Evolutionary conservation across 2,888 invertebrate species (phyloP), one percentile per base, ranked within the genome.

Genomic region (Phalera bucephala): DNA sequence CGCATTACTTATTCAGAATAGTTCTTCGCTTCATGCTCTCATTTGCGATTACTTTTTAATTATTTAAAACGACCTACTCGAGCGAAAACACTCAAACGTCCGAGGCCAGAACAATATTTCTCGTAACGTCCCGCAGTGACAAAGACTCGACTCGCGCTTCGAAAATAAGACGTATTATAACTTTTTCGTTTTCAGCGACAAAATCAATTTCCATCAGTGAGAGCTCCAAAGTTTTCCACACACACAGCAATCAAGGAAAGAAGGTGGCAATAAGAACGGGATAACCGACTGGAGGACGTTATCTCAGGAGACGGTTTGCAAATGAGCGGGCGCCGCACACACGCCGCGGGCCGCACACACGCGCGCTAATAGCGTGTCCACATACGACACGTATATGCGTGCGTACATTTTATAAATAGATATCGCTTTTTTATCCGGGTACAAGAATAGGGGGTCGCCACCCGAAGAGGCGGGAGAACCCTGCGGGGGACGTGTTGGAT

Each of bases 261-360:
- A 76, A 81, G 83, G 85, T 82, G 86, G 85, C 85, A 85, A 87
- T 84, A 85, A 83, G 86, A 87, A 76, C 79, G 84, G 86, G 82
- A 84, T 86, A 87, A 85, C 85, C 86, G 80, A 83, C 81, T 79
- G 77, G 78, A 84, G 84, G 83, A 83, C 85, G 85, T 86, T 85
- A 88, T 88, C 88, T 88, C 88, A 66, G 82, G 88, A 88, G 88
- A 88, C 88, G 86, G 87, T 86, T 88, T 89, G 88, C 88, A 89
- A 89, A 89, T 89, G 88, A 89, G 88, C 86, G 79, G 75, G 76
- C 60, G 65, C 64, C 79, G 61, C 83, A 78, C 83, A 81, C 81
- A 65, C 35, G 52, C 66, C 65, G 44, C 36, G 10, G 12, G 27
- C 40, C 54, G 42, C 64, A 58, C 72, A 64, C 75, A 54, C 76